phyloP scores from a whole-genome alignment of 2,113 vertebrate genomes.

The Natator depressus region DNA sequence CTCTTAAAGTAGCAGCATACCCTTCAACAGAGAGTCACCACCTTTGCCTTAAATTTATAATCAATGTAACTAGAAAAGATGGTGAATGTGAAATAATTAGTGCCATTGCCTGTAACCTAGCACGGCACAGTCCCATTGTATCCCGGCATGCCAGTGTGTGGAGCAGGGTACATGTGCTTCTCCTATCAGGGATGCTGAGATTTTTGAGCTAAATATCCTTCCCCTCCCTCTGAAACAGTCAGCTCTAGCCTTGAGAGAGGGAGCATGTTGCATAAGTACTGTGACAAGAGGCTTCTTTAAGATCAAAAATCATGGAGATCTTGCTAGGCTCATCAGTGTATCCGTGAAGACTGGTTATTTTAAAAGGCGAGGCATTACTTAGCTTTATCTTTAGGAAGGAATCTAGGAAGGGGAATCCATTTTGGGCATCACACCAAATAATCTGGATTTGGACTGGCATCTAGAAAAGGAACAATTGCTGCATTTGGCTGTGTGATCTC shows the following conservation, averaged over 20 bases:
- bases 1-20: not conserved
- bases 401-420: not conserved
- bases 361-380: not conserved
- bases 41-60: not conserved
- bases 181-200: not conserved
- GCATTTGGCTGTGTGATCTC: not conserved
- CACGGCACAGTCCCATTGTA: fast-evolving
- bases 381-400: not conserved
- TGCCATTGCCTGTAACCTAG: not conserved
- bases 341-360: fast-evolving
- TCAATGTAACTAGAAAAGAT: fast-evolving
- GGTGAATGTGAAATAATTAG: not conserved
- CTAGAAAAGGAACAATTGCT: fast-evolving
- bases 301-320: not conserved
- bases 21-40: not conserved
- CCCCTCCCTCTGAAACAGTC: not conserved
- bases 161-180: not conserved
- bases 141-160: fast-evolving
- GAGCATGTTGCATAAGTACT: fast-evolving
- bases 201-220: not conserved
- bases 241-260: not conserved
- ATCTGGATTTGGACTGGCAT: not conserved
- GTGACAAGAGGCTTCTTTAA: fast-evolving
- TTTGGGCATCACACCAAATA: not conserved
- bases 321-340: not conserved